phyloP scores from a whole-genome alignment of 1,140 invertebrate genomes.

The Magallana angulata region DNA sequence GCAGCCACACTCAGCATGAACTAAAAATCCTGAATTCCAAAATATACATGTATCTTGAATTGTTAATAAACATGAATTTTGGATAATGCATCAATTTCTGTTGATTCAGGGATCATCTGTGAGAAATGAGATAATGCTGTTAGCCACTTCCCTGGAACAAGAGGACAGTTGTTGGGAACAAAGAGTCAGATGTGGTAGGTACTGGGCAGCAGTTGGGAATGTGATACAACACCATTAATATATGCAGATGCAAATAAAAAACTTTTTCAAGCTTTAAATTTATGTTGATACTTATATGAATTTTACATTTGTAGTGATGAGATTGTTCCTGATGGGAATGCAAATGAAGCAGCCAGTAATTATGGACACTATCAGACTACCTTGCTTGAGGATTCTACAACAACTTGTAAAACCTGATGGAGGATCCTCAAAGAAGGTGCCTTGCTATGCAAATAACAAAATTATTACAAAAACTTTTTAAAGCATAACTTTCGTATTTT shows the following conservation, averaged over 20 bases:
- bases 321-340: constrained; percentile 86
- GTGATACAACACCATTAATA: not conserved
- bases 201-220: not conserved
- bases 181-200: constrained; percentile 85
- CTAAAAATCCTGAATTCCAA: not conserved
- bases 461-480: not conserved
- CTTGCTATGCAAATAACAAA: not conserved
- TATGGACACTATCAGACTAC: constrained; percentile 88
- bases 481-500: no score
- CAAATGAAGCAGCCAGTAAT: constrained; percentile 87
- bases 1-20: not conserved
- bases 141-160: constrained; percentile 92
- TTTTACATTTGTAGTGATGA: constrained; percentile 84
- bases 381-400: constrained; percentile 91
- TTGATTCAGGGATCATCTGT: constrained; percentile 84
- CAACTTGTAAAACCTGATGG: constrained; percentile 86
- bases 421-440: constrained; percentile 61
- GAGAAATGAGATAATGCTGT: constrained; percentile 91
- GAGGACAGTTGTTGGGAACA: constrained; percentile 98
- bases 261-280: not conserved
- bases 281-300: not conserved
- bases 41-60: no score
- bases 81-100: no score
- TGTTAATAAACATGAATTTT: no score
- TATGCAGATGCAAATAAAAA: not conserved